A percentile compares a stretch with the other conserved stretches of the same genome.
Conservation (phyloP, 2,888 invertebrate genomes). For the Spodoptera littoralis region DNA sequence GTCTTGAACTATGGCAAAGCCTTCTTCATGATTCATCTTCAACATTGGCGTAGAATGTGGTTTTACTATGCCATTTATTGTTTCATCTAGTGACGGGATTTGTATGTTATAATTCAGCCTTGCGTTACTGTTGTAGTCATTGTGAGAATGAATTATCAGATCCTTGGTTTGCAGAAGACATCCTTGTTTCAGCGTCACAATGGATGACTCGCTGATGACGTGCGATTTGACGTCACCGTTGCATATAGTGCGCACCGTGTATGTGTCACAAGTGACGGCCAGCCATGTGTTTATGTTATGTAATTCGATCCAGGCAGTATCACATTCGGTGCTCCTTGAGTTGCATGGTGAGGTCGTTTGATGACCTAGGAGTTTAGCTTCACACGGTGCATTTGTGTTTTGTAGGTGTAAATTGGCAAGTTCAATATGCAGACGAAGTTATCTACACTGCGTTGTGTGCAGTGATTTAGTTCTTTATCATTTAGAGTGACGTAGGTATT, state of each 20-base stretch:
- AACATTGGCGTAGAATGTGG: slow-evolving; percentile 3
- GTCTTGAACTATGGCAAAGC: slow-evolving; percentile 3
- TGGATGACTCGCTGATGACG: slow-evolving; percentile 4
- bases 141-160: slow-evolving; percentile 11
- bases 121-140: slow-evolving; percentile 15
- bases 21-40: slow-evolving; percentile 2
- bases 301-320: slow-evolving; percentile 10
- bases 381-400: slow-evolving; percentile 11
- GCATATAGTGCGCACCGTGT: slow-evolving; percentile 6
- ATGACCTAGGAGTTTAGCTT: slow-evolving; percentile 15
- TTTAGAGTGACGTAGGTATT: slow-evolving; percentile 11
- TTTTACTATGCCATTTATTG: slow-evolving; percentile 10
- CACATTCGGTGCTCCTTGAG: slow-evolving; percentile 1
- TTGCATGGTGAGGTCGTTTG: background rate
- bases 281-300: slow-evolving; percentile 15
- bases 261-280: background rate
- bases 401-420: slow-evolving; percentile 7
- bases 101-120: slow-evolving; percentile 6
- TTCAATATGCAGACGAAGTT: slow-evolving; percentile 5
- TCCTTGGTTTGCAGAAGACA: slow-evolving; percentile 14
- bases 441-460: slow-evolving; percentile 1
- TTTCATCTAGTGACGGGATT: slow-evolving; percentile 7
- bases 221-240: slow-evolving; percentile 6
- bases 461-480: slow-evolving; percentile 1
- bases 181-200: slow-evolving; percentile 12